Evolutionary conservation across 2,113 vertebrate species (phyloP).

Genomic region (Emydocephalus ijimae): DNA sequence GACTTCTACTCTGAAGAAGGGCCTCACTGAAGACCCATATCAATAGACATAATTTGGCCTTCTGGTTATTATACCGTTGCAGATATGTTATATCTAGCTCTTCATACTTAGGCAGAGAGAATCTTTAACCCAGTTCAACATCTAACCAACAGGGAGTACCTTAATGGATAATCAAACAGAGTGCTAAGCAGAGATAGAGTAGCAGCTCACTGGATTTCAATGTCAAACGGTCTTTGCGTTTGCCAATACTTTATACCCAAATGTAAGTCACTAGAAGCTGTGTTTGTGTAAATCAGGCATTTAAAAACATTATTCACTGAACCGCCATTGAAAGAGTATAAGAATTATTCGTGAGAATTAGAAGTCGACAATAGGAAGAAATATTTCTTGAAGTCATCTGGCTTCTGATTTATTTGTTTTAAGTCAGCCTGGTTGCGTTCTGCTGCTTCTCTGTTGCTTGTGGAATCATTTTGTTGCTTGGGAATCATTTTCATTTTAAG

Average conservation of each 20-base stretch:
- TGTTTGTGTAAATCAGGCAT: constrained; percentile 34
- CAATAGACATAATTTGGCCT: constrained; percentile 26
- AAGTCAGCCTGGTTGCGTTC: not conserved
- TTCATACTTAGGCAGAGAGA: constrained; percentile 7
- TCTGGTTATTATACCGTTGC: constrained; percentile 6
- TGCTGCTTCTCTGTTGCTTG: not conserved
- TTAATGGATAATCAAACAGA: constrained; percentile 37
- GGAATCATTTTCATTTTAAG: not conserved
- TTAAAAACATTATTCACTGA: constrained; percentile 55
- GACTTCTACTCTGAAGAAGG: not conserved
- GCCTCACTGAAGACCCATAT: constrained; percentile 10
- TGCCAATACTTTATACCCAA: constrained; percentile 52
- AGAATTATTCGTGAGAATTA: constrained; percentile 29
- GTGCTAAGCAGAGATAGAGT: constrained; percentile 15
- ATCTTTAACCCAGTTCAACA: constrained; percentile 20
- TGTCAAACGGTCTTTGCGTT: constrained; percentile 42
- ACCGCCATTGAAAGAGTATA: constrained; percentile 25
- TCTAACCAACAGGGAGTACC: constrained; percentile 28
- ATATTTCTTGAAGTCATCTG: constrained; percentile 20
- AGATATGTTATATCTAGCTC: constrained; percentile 21
- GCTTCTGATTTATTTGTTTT: not conserved
- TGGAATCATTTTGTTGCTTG: too few relatives aligned
- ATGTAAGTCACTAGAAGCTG: constrained; percentile 30
- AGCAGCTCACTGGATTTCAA: constrained; percentile 12
- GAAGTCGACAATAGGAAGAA: not conserved